Base-by-base conservation (phyloP, 2,888 invertebrate genomes). In the Torymus aiolomorphi region DNA sequence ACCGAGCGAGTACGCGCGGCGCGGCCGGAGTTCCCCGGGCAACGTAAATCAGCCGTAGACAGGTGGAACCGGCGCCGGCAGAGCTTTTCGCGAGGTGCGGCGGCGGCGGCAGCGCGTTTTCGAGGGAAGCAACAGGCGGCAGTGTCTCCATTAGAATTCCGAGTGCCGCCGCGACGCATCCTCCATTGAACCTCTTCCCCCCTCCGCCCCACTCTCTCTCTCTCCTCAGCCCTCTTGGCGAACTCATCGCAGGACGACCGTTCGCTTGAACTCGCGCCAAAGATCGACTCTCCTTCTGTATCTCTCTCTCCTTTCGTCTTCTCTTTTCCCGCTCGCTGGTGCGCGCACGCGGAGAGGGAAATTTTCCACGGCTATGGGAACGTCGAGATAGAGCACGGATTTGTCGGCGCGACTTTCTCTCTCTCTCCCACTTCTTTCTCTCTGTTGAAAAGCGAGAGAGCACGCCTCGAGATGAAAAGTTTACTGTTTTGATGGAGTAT, bases 131-230 rank as follows among this genome's bases (percentile, higher is more conserved):
- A 80, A 80, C 80, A 80, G 80, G 80, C 80, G 66, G 61, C 71
- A 54, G 72, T 73, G 76, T 76, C 80, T 80, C 75, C 71, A 76
- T 80, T 76, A 73, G 71, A 80, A 76, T 80, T 76, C 76, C 66
- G 49, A 80, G 73, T 78, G 42, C 24, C 73, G 18, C 67, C 16
- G 20, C 49, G 16, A 13, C 66, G 61, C 57, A 16, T 52, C 57
- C 31, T 67, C 42, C 24, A 20, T 59, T 42, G 66, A 49, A 61
- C 31, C 56, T 14, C 52, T 24, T 13, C 57, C 49, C 52, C 51
- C 8, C 49, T 18, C 8, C 31, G 1, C 3, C 12, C 52, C 31
- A 10, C 42, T 8, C 49, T 52, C 51, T 11, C 49, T 18, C 14
- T 5, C 14, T 20, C 20, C 4, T 16, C 1, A 8, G 16, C 49